phyloP scores from a whole-genome alignment of 2,797 vertebrate species.

The Eospalax fontanierii region DNA sequence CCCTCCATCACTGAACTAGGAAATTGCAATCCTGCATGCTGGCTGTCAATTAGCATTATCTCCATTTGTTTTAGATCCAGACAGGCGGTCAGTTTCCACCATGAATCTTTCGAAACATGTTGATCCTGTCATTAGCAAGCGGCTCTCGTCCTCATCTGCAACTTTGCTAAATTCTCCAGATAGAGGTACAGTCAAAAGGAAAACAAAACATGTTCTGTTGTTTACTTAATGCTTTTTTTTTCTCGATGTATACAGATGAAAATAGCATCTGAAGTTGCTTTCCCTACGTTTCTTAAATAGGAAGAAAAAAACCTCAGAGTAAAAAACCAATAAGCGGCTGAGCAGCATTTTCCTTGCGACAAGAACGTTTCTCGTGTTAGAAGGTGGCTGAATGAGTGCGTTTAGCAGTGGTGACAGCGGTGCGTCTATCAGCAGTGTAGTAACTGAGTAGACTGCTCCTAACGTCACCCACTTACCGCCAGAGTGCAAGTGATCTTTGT shows the following conservation, averaged over 20 bases:
- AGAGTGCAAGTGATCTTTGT: conserved; percentile 84
- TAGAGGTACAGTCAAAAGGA: conserved; percentile 94
- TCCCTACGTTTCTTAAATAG: conserved; percentile 88
- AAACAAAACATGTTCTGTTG: conserved; percentile 86
- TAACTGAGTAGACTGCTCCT: conserved; percentile 87
- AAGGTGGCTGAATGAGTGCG: conserved; percentile 82
- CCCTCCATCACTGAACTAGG: conserved; percentile 82
- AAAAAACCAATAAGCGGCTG: conserved; percentile 87
- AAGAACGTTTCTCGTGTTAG: conserved; percentile 83
- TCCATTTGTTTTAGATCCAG: conserved; percentile 96
- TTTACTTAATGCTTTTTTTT: conserved; percentile 83
- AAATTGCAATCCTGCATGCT: conserved; percentile 87
- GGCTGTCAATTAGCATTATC: conserved; percentile 92
- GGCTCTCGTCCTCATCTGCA: conserved; percentile 97
- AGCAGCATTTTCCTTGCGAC: conserved; percentile 87
- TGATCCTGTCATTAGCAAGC: conserved; percentile 98
- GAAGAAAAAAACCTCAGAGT: conserved; percentile 88
- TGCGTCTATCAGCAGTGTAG: conserved; percentile 91
- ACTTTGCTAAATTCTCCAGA: conserved; percentile 98
- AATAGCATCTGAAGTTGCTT: conserved; percentile 89
- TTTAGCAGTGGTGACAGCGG: conserved; percentile 85
- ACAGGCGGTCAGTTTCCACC: conserved; percentile 98
- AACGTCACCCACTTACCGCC: conserved; percentile 85
- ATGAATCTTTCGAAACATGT: conserved; percentile 98
- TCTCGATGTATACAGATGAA: conserved; percentile 82